phyloP scores from a whole-genome alignment of 2,888 invertebrate genomes.

The Ormyrus nitidulus region DNA sequence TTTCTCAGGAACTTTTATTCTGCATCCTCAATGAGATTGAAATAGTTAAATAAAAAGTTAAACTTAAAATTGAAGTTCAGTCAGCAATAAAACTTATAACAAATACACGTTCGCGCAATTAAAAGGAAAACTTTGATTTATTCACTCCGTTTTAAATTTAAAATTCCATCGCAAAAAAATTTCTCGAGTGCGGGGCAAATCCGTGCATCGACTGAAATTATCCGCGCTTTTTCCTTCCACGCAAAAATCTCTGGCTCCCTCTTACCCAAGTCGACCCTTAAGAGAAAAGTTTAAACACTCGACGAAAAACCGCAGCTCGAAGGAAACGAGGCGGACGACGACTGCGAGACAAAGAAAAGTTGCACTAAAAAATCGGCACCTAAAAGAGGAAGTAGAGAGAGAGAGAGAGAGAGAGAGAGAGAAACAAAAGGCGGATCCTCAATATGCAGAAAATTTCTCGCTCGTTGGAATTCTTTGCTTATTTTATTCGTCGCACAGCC shows the following conservation, averaged over 20 bases:
- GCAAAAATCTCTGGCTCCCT: not conserved
- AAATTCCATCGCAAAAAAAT: too few species aligned
- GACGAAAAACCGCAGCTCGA: not conserved
- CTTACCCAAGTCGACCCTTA: not conserved
- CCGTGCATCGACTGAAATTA: not conserved
- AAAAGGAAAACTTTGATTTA: too few species aligned
- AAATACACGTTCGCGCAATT: too few species aligned
- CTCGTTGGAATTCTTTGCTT: not conserved
- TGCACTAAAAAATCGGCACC: too few species aligned
- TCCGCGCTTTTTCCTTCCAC: too few species aligned
- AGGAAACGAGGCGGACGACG: constrained; percentile 1
- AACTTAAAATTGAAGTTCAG: too few species aligned
- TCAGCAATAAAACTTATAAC: too few species aligned
- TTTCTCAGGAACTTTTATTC: too few species aligned
- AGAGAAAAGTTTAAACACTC: not conserved
- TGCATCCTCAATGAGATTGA: too few species aligned
- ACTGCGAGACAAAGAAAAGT: constrained; percentile 24
- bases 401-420: not conserved
- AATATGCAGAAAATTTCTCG: not conserved
- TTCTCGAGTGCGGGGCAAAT: not conserved
- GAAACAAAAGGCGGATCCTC: not conserved
- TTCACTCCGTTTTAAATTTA: too few species aligned
- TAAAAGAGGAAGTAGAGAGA: not conserved
- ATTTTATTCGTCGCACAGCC: not conserved
- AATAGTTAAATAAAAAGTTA: too few species aligned